A percentile compares a stretch with the other conserved stretches of the same genome.
These are phyloP conservation scores for Caenorhabditis sp. DNA, from an alignment of 2,888 invertebrate genomes.

Conservation along the genomic window DNA sequence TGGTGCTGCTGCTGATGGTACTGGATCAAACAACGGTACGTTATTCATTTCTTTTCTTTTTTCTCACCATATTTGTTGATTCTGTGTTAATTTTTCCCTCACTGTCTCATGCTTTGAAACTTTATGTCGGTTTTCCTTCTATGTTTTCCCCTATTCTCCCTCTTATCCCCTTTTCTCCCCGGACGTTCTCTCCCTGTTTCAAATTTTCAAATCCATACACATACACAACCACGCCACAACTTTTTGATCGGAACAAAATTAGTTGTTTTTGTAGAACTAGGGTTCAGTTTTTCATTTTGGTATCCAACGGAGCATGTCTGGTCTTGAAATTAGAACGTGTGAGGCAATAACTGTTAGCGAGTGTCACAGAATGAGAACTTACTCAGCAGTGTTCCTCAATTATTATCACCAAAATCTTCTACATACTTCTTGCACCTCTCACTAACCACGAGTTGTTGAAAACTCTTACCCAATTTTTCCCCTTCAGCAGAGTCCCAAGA, in stretches of 20 bases:
- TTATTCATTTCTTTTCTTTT: slow-evolving; percentile 27
- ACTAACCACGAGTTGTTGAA: slow-evolving; percentile 51
- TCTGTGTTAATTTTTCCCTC: slow-evolving; percentile 20
- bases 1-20: background rate
- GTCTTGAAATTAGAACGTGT: slow-evolving; percentile 11
- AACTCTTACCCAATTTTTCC: slow-evolving; percentile 57
- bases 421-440: slow-evolving; percentile 36
- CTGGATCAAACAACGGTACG: slow-evolving; percentile 50
- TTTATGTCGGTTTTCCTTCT: slow-evolving; percentile 51
- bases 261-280: background rate
- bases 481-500: slow-evolving; percentile 58
- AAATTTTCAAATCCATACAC: slow-evolving; percentile 32
- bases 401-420: background rate
- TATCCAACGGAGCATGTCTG: slow-evolving; percentile 13
- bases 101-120: slow-evolving; percentile 39
- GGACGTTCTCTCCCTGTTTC: background rate
- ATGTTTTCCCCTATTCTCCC: slow-evolving; percentile 26
- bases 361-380: too few species aligned
- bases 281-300: background rate
- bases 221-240: slow-evolving; percentile 55
- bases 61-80: slow-evolving; percentile 1
- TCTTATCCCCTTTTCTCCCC: slow-evolving; percentile 1
- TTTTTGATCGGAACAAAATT: slow-evolving; percentile 2
- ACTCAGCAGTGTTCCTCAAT: slow-evolving; percentile 9
- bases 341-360: background rate